phyloP scores from a whole-genome alignment of 1,140 invertebrate genomes.

The Megalonaias nervosa region DNA sequence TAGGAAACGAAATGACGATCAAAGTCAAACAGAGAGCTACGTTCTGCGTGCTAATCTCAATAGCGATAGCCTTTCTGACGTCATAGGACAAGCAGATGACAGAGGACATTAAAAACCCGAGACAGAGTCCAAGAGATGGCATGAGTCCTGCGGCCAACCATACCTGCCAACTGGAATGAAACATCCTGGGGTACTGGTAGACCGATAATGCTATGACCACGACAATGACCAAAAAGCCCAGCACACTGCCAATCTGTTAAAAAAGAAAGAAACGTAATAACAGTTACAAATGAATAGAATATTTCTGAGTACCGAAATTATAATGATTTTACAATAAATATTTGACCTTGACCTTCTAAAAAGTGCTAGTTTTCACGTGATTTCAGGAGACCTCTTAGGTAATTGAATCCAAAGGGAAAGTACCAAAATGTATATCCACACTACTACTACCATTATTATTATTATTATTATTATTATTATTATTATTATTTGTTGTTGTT shows the following conservation, averaged over 20 bases:
- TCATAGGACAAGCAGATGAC: neutral
- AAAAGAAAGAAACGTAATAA: no score
- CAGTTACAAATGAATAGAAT: no score
- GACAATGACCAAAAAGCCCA: neutral
- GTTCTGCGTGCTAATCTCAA: neutral
- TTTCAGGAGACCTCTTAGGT: no score
- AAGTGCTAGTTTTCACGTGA: no score
- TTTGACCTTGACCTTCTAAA: no score
- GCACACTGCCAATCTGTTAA: neutral
- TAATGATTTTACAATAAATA: no score
- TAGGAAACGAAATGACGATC: neutral
- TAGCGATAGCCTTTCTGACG: neutral
- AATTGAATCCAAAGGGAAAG: no score
- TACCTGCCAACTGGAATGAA: neutral
- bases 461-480: no score
- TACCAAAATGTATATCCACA: no score
- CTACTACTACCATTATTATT: no score
- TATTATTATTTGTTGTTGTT: no score
- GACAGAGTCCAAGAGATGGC: neutral
- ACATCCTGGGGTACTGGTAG: constrained; percentile 6
- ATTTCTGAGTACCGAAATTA: no score
- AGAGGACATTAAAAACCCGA: neutral
- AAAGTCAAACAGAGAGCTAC: constrained; percentile 1
- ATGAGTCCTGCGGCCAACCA: neutral
- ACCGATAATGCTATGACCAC: neutral